Conservation (phyloP, 2,113 vertebrate genomes). For the Gavialis gangeticus region DNA sequence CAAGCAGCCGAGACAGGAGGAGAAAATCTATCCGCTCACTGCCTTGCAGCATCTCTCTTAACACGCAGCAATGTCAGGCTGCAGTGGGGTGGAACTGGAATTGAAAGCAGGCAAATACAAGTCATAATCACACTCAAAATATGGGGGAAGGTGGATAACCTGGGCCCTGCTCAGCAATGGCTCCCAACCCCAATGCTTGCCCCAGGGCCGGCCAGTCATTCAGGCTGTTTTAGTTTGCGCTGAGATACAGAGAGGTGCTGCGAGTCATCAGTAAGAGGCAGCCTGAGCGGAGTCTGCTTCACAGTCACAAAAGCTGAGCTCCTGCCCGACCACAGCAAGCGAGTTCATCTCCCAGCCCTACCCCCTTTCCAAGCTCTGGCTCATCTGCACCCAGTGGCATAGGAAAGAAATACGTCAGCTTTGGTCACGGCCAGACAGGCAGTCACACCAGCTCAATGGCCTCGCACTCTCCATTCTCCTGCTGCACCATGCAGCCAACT, state of each 20-base stretch:
- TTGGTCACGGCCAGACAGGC: not conserved
- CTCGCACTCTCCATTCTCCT: conserved; percentile 60
- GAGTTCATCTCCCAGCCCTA: not conserved
- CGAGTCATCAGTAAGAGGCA: not conserved
- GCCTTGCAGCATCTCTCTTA: not conserved
- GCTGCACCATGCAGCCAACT: conserved; percentile 77
- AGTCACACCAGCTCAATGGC: conserved; percentile 68
- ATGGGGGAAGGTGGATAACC: not conserved
- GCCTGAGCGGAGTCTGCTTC: not conserved
- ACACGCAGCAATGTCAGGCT: not conserved
- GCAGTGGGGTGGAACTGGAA: not conserved
- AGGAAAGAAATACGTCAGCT: conserved; percentile 49
- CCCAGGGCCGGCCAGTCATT: not conserved
- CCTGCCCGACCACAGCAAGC: not conserved
- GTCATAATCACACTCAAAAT: not conserved
- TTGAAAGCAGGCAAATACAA: not conserved
- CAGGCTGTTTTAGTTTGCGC: not conserved
- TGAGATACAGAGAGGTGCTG: not conserved
- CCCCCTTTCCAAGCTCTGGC: conserved; percentile 6
- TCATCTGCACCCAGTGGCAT: conserved; percentile 37
- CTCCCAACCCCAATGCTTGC: not conserved
- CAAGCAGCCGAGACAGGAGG: accelerated
- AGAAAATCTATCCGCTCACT: not conserved
- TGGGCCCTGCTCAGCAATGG: not conserved
- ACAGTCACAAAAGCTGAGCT: not conserved